Evolutionary conservation across 2,888 invertebrate species (phyloP).

Genomic region (Leucozona laternaria): DNA sequence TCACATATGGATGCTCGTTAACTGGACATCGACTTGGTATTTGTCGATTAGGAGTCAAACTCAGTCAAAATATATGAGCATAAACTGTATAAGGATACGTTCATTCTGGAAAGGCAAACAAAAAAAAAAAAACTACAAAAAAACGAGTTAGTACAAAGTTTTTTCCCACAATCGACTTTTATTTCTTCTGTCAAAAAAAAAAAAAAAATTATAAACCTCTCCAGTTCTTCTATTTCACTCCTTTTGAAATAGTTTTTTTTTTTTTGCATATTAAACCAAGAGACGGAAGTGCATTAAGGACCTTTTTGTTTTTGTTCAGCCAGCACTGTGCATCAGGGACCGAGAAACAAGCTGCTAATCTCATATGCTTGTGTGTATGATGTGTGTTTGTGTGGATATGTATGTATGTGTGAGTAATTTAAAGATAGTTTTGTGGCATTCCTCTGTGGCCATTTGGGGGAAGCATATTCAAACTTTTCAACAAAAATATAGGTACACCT

Average conservation of each 20-base stretch:
- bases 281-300: slow-evolving; percentile 55
- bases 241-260: slow-evolving; percentile 15
- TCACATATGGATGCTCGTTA: slow-evolving; percentile 57
- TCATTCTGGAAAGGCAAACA: neutral
- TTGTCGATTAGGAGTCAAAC: slow-evolving; percentile 48
- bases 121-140: neutral
- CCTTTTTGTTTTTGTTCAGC: slow-evolving; percentile 27
- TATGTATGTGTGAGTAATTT: slow-evolving; percentile 43
- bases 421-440: slow-evolving; percentile 71
- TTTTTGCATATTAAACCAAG: neutral
- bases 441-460: slow-evolving; percentile 51
- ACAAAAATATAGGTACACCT: slow-evolving; percentile 11
- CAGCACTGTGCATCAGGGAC: neutral
- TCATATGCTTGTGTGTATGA: slow-evolving; percentile 12
- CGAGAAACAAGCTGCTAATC: slow-evolving; percentile 55
- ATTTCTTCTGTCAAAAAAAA: neutral
- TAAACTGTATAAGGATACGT: neutral
- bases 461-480: slow-evolving; percentile 61
- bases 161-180: slow-evolving; percentile 34
- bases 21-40: slow-evolving; percentile 49
- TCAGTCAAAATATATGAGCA: slow-evolving; percentile 13
- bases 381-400: neutral
- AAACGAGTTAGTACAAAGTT: slow-evolving; percentile 17
- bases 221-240: slow-evolving; percentile 1
- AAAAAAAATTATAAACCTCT: neutral